Percentiles rank a stretch among this genome's conserved stretches.
These are phyloP conservation scores for Gambusia yucatana DNA, from an alignment of 2,797 vertebrate species.

Conservation along the genomic window DNA sequence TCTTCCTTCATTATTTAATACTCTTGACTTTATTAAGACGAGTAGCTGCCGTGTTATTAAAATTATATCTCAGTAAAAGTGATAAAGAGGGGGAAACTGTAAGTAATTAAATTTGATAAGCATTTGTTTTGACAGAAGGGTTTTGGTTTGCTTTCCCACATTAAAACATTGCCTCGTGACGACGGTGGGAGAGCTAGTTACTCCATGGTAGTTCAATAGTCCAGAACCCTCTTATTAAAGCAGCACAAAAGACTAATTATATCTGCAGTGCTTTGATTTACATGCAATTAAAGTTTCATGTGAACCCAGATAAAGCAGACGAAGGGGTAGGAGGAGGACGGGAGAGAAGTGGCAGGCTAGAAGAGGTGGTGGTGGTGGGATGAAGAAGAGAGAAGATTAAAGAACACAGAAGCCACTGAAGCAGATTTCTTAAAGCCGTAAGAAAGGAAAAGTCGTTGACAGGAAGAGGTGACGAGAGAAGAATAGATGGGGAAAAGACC, in stretches of 20 bases:
- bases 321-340: conserved; percentile 7
- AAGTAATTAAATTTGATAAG: too few species aligned
- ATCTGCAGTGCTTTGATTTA: conserved; percentile 75
- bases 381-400: conserved; percentile 37
- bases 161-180: conserved; percentile 30
- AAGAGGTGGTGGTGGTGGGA: background rate
- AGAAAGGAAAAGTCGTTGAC: conserved; percentile 18
- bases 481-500: conserved; percentile 12
- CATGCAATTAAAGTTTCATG: conserved; percentile 79
- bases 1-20: conserved; percentile 1
- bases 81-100: background rate
- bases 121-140: background rate
- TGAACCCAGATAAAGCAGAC: conserved; percentile 64
- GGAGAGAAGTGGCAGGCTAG: background rate
- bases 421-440: conserved; percentile 6
- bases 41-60: background rate
- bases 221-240: conserved; percentile 72
- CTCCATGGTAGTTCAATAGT: conserved; percentile 50
- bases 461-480: conserved; percentile 1
- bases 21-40: conserved; percentile 2
- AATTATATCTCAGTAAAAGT: background rate
- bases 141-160: background rate
- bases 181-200: conserved; percentile 28
- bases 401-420: conserved; percentile 35
- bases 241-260: conserved; percentile 76